Evolutionary conservation across 2,113 vertebrate species (phyloP), one percentile per base, ranked within the genome.

Genomic region (Rhinopomastus cyanomelas): DNA sequence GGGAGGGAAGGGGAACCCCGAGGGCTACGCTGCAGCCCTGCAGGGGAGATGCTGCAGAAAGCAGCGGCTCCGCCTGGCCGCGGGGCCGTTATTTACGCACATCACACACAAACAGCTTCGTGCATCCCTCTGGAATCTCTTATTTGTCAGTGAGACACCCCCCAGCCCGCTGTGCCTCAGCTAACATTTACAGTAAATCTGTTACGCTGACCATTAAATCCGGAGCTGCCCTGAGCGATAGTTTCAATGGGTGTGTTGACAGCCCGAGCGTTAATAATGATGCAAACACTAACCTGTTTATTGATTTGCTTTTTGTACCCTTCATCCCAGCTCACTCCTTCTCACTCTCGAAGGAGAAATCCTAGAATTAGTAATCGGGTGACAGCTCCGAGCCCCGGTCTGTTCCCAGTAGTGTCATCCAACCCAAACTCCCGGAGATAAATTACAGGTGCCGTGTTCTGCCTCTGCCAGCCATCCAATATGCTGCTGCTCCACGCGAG

Each of bases 291-390:
- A 98, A 98, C 98, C 97, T 98, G 96, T 97, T 98, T 98, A 98
- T 98, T 97, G 97, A 98, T 98, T 98, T 97, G 96, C 97, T 98
- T 98, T 97, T 97, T 97, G 97, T 97, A 97, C 97, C 97, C 96
- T 98, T 97, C 97, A 97, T 97, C 95, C 97, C 59, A 71, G 82
- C 96, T 97, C 97, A 94, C 95, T 98, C 92, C 96, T 97, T 96
- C 96, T 97, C 96, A 94, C 95, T 97, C 97, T 97, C 77, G 0
- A 85, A 97, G 97, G 96, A 97, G 96, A 97, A 97, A 97, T 97
- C 97, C 96, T 97, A 96, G 97, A 97, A 97, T 98, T 96, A 97
- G 97, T 98, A 97, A 97, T 97, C 97, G 97, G 97, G 97, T 97
- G 98, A 97, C 97, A 98, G 96, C 93, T 96, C 96, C 11, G 55